Evolutionary conservation across 1,140 invertebrate species (phyloP).

Genomic region (Philotrypesis tridentata): DNA sequence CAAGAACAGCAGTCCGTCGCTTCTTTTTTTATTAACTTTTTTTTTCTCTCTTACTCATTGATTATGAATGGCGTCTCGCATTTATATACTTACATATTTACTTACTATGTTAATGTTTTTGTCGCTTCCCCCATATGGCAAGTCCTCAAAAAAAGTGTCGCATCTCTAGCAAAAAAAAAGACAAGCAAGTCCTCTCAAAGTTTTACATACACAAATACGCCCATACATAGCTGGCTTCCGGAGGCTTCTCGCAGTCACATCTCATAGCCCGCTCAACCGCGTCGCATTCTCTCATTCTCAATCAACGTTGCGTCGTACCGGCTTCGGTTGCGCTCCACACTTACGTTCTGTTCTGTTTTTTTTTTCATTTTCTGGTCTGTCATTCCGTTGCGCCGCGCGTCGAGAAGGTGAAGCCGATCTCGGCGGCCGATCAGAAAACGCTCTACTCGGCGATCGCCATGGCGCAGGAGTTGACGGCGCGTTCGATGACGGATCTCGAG

Average conservation of each 20-base stretch:
- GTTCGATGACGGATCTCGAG: constrained; percentile 89
- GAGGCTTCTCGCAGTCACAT: background rate
- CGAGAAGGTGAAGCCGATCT: constrained; percentile 90
- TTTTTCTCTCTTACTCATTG: constrained; percentile 30
- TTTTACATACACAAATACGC: background rate
- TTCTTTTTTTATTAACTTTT: constrained; percentile 43
- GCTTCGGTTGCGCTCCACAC: background rate
- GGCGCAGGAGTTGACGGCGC: constrained; percentile 92
- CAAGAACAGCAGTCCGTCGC: constrained; percentile 18
- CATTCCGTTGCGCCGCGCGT: constrained; percentile 5
- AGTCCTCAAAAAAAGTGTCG: constrained; percentile 32
- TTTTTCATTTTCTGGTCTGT: no score
- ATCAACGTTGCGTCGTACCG: no score
- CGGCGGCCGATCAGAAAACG: constrained; percentile 93
- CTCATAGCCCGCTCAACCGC: background rate
- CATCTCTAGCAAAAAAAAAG: constrained; percentile 9
- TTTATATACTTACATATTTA: constrained; percentile 41
- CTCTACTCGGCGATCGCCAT: constrained; percentile 94
- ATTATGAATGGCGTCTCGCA: constrained; percentile 28
- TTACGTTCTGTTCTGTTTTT: background rate
- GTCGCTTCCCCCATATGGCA: constrained; percentile 22
- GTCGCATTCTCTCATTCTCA: background rate
- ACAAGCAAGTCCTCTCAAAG: constrained; percentile 3
- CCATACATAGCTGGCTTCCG: background rate
- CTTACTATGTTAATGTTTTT: constrained; percentile 26